Base-by-base conservation (phyloP, 2,113 vertebrate species). In the Dromiciops gliroides region DNA sequence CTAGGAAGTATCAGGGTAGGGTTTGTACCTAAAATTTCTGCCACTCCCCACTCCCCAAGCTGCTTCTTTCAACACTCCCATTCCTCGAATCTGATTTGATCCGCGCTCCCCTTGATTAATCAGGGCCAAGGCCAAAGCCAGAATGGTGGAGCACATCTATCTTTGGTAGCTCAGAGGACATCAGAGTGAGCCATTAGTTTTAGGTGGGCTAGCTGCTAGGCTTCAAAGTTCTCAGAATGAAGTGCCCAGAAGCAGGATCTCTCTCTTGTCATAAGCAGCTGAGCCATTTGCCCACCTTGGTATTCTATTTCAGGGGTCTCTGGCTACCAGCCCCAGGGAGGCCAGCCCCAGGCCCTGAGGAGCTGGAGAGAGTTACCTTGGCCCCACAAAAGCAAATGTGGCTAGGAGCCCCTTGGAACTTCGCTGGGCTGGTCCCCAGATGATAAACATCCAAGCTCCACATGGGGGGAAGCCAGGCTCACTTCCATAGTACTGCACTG, bases 301-400 rank as follows among this genome's bases (percentile, higher is more conserved):
- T 60, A 2, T 51, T 9, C 4, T 23, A 52, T 52, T 52, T 53
- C 25, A 26, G 9, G 52, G 25, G 22, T 24, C 52, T 51, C 24
- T n/a, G n/a, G 19, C 8, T 26, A 60, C 9, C 3, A n/a, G 0
- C 60, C 31, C 31, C 56, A 31, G 56, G 28, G 56, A 56, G 56
- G 28, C 28, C 9, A 12, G 14, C 12, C 56, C 26, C 12, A 75
- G 60, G 1, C 31, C 28, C 31, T 75, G 31, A 12, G 56, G 60
- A 67, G 60, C 12, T 16, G 60, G 31, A 12, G 12, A n/a, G 12
- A 75, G 37, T n/a, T 14, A 37, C 60, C 60, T 37, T 0, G 28
- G 14, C 60, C 31, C 53, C 31, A 6, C 31, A 37, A 0, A 3
- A 2, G 31, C 12, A 2, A 14, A 0, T 9, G 31, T 0, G 0